A percentile compares a stretch with the other conserved stretches of the same genome.
These are phyloP conservation scores for Apamea monoglypha DNA, from an alignment of 2,888 invertebrate species.

Conservation along the genomic window DNA sequence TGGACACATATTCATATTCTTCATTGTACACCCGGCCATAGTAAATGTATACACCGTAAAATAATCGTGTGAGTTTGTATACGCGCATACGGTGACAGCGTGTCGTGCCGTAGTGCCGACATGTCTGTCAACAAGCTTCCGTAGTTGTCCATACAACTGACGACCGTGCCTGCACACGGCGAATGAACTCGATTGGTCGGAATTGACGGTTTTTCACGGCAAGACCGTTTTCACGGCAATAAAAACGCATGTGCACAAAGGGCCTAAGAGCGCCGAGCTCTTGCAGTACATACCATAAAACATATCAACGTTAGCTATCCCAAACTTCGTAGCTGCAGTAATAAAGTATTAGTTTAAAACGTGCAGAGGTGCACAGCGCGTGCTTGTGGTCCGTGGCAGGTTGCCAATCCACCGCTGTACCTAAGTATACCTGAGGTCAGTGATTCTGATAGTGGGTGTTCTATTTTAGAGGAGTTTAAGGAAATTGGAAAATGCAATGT, in stretches of 20 bases:
- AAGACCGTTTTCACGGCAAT: not conserved
- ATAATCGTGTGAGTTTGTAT: too few relatives aligned
- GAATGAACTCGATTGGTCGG: not conserved
- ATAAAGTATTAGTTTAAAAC: slow-evolving; percentile 24
- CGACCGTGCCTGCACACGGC: not conserved
- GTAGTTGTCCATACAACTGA: not conserved
- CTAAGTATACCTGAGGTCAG: slow-evolving; percentile 21
- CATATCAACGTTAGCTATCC: not conserved
- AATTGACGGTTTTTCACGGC: too few relatives aligned
- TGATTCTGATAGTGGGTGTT: slow-evolving; percentile 12
- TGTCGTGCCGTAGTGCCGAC: too few relatives aligned
- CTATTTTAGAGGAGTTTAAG: not conserved
- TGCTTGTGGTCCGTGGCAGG: slow-evolving; percentile 31
- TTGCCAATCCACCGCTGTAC: slow-evolving; percentile 30
- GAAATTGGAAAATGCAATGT: slow-evolving; percentile 26
- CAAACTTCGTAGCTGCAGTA: slow-evolving; percentile 4
- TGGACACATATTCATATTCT: too few relatives aligned
- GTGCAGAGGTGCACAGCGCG: not conserved
- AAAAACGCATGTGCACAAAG: not conserved
- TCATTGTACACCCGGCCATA: too few relatives aligned
- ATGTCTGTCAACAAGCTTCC: too few relatives aligned
- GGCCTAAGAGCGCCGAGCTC: not conserved
- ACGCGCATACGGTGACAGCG: too few relatives aligned
- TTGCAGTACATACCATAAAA: not conserved
- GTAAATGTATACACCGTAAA: too few relatives aligned